Evolutionary conservation across 2,888 invertebrate genomes (phyloP).

Genomic region (Harmothoe impar): DNA sequence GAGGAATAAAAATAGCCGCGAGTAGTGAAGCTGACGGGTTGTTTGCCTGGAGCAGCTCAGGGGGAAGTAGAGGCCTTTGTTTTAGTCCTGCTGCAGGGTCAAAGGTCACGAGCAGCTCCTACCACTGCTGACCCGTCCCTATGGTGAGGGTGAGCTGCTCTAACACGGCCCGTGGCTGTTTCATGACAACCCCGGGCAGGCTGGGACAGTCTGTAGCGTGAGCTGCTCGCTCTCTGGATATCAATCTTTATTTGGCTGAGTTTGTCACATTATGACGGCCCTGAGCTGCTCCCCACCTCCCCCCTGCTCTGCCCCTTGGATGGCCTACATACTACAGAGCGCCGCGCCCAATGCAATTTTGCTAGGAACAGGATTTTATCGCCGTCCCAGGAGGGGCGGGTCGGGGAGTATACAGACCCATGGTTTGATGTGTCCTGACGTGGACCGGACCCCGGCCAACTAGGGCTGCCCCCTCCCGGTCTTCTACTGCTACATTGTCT

Average conservation of each 20-base stretch:
- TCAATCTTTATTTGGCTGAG: slow-evolving; percentile 57
- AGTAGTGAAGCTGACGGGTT: slow-evolving; percentile 35
- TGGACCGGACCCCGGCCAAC: slow-evolving; percentile 4
- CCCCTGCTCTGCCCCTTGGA: neutral
- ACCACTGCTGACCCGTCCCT: slow-evolving; percentile 10
- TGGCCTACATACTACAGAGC: slow-evolving; percentile 46
- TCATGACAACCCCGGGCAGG: slow-evolving; percentile 42
- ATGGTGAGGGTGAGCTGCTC: neutral
- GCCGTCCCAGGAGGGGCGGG: slow-evolving; percentile 31
- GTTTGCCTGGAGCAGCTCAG: slow-evolving; percentile 5
- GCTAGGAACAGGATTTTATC: slow-evolving; percentile 61
- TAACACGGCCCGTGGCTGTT: slow-evolving; percentile 40
- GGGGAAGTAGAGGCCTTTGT: slow-evolving; percentile 37
- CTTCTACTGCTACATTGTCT: neutral
- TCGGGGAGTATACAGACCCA: slow-evolving; percentile 49
- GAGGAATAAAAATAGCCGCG: slow-evolving; percentile 33
- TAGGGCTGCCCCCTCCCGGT: neutral
- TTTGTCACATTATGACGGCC: slow-evolving; percentile 54
- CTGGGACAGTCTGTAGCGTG: slow-evolving; percentile 34
- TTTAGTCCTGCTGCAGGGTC: neutral
- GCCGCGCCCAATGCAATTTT: slow-evolving; percentile 56
- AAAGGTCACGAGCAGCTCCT: slow-evolving; percentile 41
- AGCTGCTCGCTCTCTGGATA: slow-evolving; percentile 34
- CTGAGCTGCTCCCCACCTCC: slow-evolving; percentile 40
- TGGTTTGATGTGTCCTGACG: slow-evolving; percentile 55